Conservation (phyloP, 2,797 vertebrate genomes). For the Galagoides demidoff region DNA sequence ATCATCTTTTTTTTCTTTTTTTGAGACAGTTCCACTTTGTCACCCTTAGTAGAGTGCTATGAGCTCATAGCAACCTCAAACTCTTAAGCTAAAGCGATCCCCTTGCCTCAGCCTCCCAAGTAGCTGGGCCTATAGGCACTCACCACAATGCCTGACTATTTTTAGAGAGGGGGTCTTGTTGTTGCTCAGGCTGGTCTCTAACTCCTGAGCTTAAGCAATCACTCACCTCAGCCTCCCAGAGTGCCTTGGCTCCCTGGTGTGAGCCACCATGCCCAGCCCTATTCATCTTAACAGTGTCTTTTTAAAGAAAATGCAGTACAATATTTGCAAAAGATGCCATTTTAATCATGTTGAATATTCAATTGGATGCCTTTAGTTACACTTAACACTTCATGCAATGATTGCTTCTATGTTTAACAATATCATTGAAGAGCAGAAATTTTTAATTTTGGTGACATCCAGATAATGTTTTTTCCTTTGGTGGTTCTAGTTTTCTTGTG, state of each 20-base stretch:
- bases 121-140: no score
- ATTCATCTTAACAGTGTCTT: neutral
- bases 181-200: no score
- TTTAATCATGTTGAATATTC: neutral
- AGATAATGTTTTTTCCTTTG: constrained; percentile 25
- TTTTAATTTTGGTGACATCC: neutral
- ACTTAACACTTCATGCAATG: neutral
- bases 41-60: no score
- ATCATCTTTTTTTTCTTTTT: neutral
- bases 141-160: no score
- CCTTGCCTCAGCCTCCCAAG: no score
- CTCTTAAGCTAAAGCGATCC: no score
- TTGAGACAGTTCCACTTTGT: no score
- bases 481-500: neutral
- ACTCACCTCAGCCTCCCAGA: no score
- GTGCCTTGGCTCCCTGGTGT: no score
- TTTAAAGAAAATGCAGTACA: neutral
- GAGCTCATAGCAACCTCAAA: no score
- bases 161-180: no score
- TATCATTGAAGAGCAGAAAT: constrained; percentile 22
- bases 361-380: neutral
- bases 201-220: no score
- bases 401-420: neutral
- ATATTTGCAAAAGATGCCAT: neutral
- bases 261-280: neutral